These are phyloP conservation scores for Hydroisotoma schaefferi DNA, from an alignment of 2,888 invertebrate genomes.

Conservation along the genomic window DNA sequence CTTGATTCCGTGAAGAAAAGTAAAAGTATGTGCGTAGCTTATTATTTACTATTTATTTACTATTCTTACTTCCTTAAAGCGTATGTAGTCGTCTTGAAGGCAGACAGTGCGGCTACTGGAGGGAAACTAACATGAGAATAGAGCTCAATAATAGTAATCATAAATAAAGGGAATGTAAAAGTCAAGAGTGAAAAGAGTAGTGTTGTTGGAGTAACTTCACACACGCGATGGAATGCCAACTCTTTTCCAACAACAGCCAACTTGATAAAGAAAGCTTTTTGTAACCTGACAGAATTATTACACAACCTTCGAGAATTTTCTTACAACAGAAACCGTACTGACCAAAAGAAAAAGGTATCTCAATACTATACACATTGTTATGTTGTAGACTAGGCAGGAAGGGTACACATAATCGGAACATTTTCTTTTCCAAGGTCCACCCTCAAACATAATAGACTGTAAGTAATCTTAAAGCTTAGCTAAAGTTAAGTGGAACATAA, in stretches of 20 bases:
- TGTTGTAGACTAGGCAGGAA: neutral
- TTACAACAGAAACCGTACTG: conserved; percentile 1
- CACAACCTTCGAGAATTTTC: neutral
- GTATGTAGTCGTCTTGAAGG: neutral
- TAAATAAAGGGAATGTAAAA: conserved; percentile 12
- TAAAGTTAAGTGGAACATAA: too few relatives aligned
- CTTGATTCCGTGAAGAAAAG: too few relatives aligned
- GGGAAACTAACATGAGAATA: neutral
- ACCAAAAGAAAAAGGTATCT: neutral
- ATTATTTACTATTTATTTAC: too few relatives aligned
- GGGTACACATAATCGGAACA: too few relatives aligned
- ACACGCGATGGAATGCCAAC: neutral
- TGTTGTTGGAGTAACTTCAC: neutral
- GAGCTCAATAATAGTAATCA: conserved; percentile 15
- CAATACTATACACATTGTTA: neutral
- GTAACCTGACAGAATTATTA: conserved; percentile 7
- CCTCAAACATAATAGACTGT: too few relatives aligned
- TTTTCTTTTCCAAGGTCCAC: too few relatives aligned
- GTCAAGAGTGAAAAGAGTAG: conserved; percentile 1
- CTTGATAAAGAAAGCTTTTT: conserved; percentile 10
- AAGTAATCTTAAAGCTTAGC: too few relatives aligned
- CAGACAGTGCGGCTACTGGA: neutral
- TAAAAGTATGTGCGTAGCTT: too few relatives aligned
- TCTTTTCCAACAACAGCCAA: neutral
- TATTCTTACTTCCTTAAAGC: too few relatives aligned